Base-by-base conservation (phyloP, 35 echinoderm and acorn worm genomes). In the Patiria miniata region DNA sequence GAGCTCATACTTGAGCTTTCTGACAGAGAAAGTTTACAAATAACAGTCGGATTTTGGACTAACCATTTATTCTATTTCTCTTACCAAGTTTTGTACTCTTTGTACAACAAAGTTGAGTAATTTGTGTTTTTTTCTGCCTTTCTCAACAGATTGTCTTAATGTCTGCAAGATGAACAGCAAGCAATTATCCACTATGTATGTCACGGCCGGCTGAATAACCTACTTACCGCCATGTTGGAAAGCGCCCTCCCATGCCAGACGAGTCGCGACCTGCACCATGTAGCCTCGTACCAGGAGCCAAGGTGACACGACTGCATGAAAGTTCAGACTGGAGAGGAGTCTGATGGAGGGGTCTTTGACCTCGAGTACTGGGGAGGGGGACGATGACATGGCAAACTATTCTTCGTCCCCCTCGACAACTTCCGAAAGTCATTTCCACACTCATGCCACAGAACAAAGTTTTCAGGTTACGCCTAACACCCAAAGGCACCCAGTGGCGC, bases 321-420 rank as follows among this genome's bases (percentile, higher is more conserved):
- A 73, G 21, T 36, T 34, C 29, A 73, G 29, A 73, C 23, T 32
- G 65, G 26, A 34, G 14, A 26, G 65, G 65, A 73, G 26, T 2
- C 8, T 34, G 29, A 73, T 73, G 65, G 65, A 73, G 19, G 65
- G 65, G 65, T 73, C 65, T 26, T 26, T 73, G 22, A 73, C 65
- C 29, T 73, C 65, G 8, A 23, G 65, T 73, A 26, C 26, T 22
- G 65, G 65, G 65, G 65, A 36, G 34, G 65, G 26, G 34, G 65
- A 73, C 29, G 26, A 60, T 18, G 57, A 26, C n/a, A n/a, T 4
- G 9, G 65, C 14, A 26, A 22, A 68, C 8, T 23, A 1, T 68
- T 9, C 23, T 14, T 26, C 65, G 29, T 32, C n/a, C 34, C 34
- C 26, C 65, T 73, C 14, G 14, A 26, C 65, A 73, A 10, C 65